Evolutionary conservation across 2,113 vertebrate species (phyloP).

Genomic region (Plotosus lineatus): DNA sequence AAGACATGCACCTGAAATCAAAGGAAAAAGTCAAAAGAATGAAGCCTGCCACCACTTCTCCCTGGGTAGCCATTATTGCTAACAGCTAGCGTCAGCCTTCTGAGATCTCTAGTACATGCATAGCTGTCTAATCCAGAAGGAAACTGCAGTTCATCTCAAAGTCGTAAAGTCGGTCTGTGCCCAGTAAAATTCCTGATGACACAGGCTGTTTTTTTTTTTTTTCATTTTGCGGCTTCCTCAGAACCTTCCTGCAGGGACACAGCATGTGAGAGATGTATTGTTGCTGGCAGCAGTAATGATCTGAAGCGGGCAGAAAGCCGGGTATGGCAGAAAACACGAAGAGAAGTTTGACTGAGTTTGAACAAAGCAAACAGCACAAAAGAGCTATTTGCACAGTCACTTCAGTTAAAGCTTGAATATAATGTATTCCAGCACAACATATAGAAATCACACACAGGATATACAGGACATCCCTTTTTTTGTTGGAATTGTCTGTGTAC

Average conservation of each 20-base stretch:
- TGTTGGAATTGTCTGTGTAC: background rate
- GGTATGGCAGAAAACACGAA: conserved; percentile 37
- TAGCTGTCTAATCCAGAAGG: conserved; percentile 38
- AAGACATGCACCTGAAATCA: conserved; percentile 14
- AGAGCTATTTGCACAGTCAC: background rate
- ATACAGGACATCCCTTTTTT: background rate
- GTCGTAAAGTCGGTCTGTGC: conserved; percentile 43
- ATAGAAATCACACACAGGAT: background rate
- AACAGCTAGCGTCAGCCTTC: conserved; percentile 36
- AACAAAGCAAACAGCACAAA: conserved; percentile 20
- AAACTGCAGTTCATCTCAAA: conserved; percentile 46
- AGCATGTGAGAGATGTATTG: conserved; percentile 40
- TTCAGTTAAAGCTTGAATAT: background rate
- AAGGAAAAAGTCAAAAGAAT: background rate
- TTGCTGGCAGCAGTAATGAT: conserved; percentile 51
- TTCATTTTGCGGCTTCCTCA: conserved; percentile 1
- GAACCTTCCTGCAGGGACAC: conserved; percentile 28
- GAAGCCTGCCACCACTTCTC: conserved; percentile 6
- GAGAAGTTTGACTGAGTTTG: conserved; percentile 1
- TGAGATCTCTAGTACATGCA: conserved; percentile 7
- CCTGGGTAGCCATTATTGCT: conserved; percentile 36
- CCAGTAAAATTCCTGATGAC: conserved; percentile 51
- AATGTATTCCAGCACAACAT: background rate
- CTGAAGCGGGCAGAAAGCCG: conserved; percentile 36
- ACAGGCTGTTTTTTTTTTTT: conserved; percentile 19